Evolutionary conservation across 2,797 vertebrate genomes (phyloP).

Genomic region (Halcyon chelicuti): DNA sequence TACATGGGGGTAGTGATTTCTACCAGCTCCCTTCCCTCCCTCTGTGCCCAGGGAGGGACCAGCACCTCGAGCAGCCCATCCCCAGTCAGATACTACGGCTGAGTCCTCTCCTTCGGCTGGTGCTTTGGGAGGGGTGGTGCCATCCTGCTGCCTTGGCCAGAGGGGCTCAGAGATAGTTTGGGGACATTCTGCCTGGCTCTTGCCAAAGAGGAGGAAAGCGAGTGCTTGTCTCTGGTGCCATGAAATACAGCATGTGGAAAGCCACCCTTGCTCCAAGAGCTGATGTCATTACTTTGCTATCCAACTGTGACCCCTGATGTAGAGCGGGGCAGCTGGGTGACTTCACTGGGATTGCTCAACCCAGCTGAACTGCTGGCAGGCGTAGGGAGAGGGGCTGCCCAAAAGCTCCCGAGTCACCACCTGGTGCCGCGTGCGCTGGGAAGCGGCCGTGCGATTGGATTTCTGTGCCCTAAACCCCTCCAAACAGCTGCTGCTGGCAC

Average conservation of each 20-base stretch:
- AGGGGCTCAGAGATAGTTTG: not conserved
- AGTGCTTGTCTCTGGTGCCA: not conserved
- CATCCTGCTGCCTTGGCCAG: not conserved
- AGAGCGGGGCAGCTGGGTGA: not conserved
- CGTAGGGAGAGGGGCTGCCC: not conserved
- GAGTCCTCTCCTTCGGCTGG: not conserved
- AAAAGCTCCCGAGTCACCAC: not conserved
- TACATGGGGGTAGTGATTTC: not conserved
- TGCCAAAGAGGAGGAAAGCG: not conserved
- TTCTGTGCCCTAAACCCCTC: not conserved
- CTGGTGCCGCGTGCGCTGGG: fast-evolving
- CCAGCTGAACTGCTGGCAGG: not conserved
- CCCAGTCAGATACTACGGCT: fast-evolving
- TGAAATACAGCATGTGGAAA: not conserved
- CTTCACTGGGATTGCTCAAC: not conserved
- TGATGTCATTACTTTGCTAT: not conserved
- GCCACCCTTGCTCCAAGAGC: not conserved
- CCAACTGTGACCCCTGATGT: not conserved
- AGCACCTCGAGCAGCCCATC: not conserved
- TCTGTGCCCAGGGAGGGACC: not conserved
- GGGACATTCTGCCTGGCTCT: not conserved
- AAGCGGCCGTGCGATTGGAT: fast-evolving
- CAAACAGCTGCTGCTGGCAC: not conserved
- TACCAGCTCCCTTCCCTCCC: not conserved
- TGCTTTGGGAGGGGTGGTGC: not conserved